Evolutionary conservation across 92 coral and sea anemone genomes (phyloP).

Genomic region (Phenganax subtilis): DNA sequence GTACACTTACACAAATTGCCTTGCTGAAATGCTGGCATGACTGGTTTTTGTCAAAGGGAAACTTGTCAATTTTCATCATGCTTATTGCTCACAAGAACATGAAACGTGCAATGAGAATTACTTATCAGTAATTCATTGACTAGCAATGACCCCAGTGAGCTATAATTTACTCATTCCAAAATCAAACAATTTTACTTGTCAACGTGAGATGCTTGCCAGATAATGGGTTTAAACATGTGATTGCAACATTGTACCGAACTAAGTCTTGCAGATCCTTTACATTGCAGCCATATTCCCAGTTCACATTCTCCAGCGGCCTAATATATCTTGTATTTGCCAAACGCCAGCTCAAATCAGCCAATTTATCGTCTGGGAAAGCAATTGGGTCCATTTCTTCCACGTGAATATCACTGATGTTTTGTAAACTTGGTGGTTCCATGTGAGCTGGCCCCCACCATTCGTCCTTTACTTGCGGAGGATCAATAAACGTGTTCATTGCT

Average conservation of each 20-base stretch:
- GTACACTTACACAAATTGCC: too few species aligned
- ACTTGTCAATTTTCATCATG: too few species aligned
- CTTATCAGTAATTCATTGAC: background rate
- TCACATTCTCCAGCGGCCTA: slow-evolving; percentile 60
- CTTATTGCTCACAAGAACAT: background rate
- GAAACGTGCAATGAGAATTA: background rate
- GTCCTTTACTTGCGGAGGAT: slow-evolving; percentile 5
- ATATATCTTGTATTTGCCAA: slow-evolving; percentile 68
- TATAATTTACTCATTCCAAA: background rate
- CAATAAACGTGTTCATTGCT: background rate
- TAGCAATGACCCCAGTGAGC: background rate
- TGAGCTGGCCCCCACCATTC: slow-evolving; percentile 82
- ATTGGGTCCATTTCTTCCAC: slow-evolving; percentile 52
- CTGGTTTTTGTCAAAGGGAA: too few species aligned
- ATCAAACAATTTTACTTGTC: too few species aligned
- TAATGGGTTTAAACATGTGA: too few species aligned
- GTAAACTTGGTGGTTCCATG: background rate
- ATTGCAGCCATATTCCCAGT: slow-evolving; percentile 83
- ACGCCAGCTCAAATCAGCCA: slow-evolving; percentile 63
- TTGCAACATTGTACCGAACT: slow-evolving; percentile 42
- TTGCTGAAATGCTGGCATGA: too few species aligned
- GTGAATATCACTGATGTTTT: slow-evolving; percentile 37
- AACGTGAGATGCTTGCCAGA: too few species aligned
- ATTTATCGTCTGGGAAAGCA: slow-evolving; percentile 47
- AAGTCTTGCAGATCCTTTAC: slow-evolving; percentile 55